phyloP scores from a whole-genome alignment of 2,113 vertebrate genomes.

The Anguilla japonica region DNA sequence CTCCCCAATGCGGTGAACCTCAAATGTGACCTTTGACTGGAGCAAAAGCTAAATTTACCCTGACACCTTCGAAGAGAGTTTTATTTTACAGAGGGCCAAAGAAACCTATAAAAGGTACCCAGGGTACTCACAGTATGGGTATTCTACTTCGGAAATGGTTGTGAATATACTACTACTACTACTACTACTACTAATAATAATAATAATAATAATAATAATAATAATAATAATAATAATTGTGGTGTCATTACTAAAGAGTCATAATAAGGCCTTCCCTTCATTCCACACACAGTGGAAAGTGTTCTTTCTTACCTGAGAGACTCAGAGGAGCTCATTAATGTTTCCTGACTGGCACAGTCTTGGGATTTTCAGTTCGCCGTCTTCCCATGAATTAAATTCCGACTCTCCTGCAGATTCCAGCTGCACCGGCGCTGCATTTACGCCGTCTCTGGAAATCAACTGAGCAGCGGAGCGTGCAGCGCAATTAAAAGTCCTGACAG shows the following conservation, averaged over 20 bases:
- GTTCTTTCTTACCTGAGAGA: not conserved
- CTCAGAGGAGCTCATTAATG: constrained; percentile 8
- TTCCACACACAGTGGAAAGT: not conserved
- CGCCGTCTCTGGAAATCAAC: not conserved
- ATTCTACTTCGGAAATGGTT: not conserved
- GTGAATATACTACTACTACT: too few species aligned
- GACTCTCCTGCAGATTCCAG: not conserved
- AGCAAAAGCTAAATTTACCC: not conserved
- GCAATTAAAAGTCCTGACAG: not conserved
- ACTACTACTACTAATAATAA: too few species aligned
- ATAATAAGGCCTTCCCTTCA: not conserved
- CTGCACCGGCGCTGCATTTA: not conserved
- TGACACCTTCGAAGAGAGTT: not conserved
- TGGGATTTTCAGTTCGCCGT: not conserved
- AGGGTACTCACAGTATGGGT: not conserved
- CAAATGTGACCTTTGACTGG: not conserved
- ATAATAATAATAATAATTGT: too few species aligned
- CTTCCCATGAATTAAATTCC: not conserved
- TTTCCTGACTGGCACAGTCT: not conserved
- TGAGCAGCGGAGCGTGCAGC: not conserved
- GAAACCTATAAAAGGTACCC: not conserved
- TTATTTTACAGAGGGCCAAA: not conserved
- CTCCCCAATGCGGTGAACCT: not conserved
- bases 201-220: too few species aligned
- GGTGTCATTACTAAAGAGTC: too few species aligned